Evolutionary conservation across 2,797 vertebrate species (phyloP).

Genomic region (Amblyopsis hoosieri): DNA sequence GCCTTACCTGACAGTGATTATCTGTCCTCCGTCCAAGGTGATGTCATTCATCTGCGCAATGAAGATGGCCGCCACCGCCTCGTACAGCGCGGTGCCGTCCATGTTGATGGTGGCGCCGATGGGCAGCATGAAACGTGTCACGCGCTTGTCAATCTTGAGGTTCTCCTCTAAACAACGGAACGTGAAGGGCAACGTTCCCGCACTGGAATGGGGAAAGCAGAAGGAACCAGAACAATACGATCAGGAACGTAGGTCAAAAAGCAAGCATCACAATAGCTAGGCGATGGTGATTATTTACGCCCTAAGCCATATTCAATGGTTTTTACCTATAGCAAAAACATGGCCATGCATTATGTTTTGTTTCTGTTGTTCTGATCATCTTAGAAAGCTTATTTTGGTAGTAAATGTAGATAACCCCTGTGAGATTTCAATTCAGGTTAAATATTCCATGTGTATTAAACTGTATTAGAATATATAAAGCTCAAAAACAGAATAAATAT

Average conservation of each 20-base stretch:
- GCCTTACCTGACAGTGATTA: conserved; percentile 83
- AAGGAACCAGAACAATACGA: not conserved
- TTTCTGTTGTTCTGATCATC: too few relatives aligned
- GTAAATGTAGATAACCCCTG: too few relatives aligned
- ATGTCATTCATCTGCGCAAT: conserved; percentile 89
- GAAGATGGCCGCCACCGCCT: conserved; percentile 88
- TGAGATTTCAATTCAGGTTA: too few relatives aligned
- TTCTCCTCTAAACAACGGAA: conserved; percentile 89
- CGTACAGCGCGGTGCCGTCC: conserved; percentile 87
- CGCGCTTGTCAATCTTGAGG: conserved; percentile 82
- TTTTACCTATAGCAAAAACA: too few relatives aligned
- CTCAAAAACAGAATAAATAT: too few relatives aligned
- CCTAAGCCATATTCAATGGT: too few relatives aligned
- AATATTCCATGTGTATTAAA: too few relatives aligned
- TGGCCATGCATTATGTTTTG: too few relatives aligned
- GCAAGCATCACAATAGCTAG: too few relatives aligned
- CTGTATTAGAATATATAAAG: too few relatives aligned
- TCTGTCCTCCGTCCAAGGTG: conserved; percentile 81
- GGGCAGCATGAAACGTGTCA: conserved; percentile 85
- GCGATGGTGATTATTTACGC: too few relatives aligned
- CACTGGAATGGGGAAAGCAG: conserved; percentile 60
- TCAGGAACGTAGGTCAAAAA: conserved; percentile 6
- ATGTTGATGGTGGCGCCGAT: conserved; percentile 89
- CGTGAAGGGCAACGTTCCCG: conserved; percentile 84
- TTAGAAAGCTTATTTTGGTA: too few relatives aligned